These are phyloP conservation scores for Berghia stephanieae DNA, from an alignment of 1,140 invertebrate species.

Conservation along the genomic window DNA sequence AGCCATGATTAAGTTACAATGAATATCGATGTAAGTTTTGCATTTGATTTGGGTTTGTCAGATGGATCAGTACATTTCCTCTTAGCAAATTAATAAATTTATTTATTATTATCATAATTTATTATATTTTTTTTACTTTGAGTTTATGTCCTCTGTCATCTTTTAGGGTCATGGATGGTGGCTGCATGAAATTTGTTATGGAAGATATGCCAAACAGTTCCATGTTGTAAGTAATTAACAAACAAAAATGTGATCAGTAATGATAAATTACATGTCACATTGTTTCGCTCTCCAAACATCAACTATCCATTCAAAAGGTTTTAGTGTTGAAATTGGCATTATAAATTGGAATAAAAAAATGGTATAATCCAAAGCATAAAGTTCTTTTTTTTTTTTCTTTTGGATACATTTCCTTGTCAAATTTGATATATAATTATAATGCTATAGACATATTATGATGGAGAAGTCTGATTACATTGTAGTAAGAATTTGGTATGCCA, in stretches of 20 bases:
- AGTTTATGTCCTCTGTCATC: not conserved
- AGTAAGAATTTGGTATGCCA: too few species aligned
- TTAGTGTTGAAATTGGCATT: too few species aligned
- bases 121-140: not conserved
- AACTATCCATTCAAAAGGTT: too few species aligned
- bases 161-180: constrained; percentile 77
- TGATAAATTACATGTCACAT: too few species aligned
- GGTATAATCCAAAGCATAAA: too few species aligned
- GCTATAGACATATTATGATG: too few species aligned
- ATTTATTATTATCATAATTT: not conserved
- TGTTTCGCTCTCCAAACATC: too few species aligned
- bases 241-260: too few species aligned
- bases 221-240: constrained; percentile 71
- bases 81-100: not conserved
- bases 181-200: constrained; percentile 66
- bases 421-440: too few species aligned
- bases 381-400: not conserved
- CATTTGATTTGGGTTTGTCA: not conserved
- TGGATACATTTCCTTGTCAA: not conserved
- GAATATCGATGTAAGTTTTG: not conserved
- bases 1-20: not conserved
- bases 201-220: constrained; percentile 64
- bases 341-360: too few species aligned
- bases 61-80: not conserved
- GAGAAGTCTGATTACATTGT: too few species aligned